Evolutionary conservation across 37 sponge, comb jelly and placozoan species (phyloP).

Genomic region (Ianthella basta): DNA sequence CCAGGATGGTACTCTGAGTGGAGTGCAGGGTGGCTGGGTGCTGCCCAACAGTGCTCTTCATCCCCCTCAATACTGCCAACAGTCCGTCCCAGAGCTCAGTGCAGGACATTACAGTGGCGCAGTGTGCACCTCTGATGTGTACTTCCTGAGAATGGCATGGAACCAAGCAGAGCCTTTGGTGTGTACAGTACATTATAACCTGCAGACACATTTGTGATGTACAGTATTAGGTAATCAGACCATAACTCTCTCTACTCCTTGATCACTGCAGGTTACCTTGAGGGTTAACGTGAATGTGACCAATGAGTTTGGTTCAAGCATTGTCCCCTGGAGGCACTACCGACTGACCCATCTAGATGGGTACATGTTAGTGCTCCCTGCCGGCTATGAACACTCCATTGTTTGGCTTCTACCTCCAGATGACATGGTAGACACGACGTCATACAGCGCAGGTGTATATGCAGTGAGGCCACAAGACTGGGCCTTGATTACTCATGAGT

Average conservation of each 20-base stretch:
- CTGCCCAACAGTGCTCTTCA: constrained; percentile 56
- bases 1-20: constrained; percentile 42
- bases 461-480: constrained; percentile 28
- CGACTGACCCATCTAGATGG: constrained; percentile 81
- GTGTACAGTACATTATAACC: constrained; percentile 4
- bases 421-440: constrained; percentile 59
- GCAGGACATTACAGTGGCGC: constrained; percentile 40
- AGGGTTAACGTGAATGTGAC: constrained; percentile 56
- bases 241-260: not conserved
- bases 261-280: constrained; percentile 51
- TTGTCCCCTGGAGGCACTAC: constrained; percentile 82
- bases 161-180: constrained; percentile 72
- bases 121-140: constrained; percentile 62
- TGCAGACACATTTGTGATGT: not conserved
- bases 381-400: constrained; percentile 51
- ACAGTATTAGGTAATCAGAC: not conserved
- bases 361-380: constrained; percentile 75
- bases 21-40: constrained; percentile 56
- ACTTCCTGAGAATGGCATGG: constrained; percentile 82
- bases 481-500: constrained; percentile 50
- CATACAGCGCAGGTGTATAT: constrained; percentile 68
- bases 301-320: constrained; percentile 65
- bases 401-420: constrained; percentile 44
- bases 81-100: constrained; percentile 64
- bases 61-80: constrained; percentile 58